Evolutionary conservation across 2,888 invertebrate species (phyloP), one percentile per base, ranked within the genome.

Genomic region (Empis stercorea): DNA sequence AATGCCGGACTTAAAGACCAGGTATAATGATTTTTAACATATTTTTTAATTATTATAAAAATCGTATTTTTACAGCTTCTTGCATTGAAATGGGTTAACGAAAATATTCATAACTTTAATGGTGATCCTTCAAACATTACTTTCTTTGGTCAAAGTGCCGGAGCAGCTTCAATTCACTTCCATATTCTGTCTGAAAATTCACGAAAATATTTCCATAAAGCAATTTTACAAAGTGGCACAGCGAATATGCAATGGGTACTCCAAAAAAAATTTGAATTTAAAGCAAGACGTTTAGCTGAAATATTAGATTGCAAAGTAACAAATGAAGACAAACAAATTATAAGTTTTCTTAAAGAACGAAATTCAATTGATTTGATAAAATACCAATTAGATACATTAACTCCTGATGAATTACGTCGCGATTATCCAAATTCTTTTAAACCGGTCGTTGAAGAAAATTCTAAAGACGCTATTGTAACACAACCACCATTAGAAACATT

Each of bases 81-180:
- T 30, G 74, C 72, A 38, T 63, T 71, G 59, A 64, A 66, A 51
- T 59, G 66, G 42, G 38, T 63, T 66, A 36, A 65, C 2, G 70
- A 66, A 7, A 44, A 70, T 65, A 48, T 71, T 66, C 37, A 54
- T 57, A 50, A 68, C 66, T 55, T 68, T 63, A 60, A 63, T 62
- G 47, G 66, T 67, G 65, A 71, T 71, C 44, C 49, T 1, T 45
- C 48, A 3, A 59, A 57, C 37, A 48, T 59, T 3, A 56, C 56
- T 10, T 37, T 59, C 3, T 56, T 58, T 45, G 58, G 59, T 1
- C 51, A 58, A 38, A 57, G 57, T 43, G 57, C 58, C 30, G 59
- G 59, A 1, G 54, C 49, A 2, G 49, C 50, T 10, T 48, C 53
- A 11, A 48, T 45, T 1, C 55, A 57, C 48, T 27, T 57, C 1